These are phyloP conservation scores for Drosophila neonasuta DNA, from an alignment of 2,888 invertebrate genomes.

Conservation along the genomic window DNA sequence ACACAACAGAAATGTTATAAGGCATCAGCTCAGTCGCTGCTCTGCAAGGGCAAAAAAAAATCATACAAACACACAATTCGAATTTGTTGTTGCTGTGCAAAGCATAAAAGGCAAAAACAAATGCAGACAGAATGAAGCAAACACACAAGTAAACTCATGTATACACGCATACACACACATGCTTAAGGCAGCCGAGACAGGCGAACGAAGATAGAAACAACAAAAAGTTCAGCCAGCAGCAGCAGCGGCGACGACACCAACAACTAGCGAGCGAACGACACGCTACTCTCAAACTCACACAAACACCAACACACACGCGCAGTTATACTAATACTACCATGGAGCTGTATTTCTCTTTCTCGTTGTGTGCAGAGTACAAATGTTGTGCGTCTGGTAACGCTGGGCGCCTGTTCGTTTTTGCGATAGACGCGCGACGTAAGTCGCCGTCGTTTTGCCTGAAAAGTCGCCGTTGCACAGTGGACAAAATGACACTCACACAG, in stretches of 20 bases:
- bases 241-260: slow-evolving; percentile 23
- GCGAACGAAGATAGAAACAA: slow-evolving; percentile 28
- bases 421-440: slow-evolving; percentile 82
- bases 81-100: slow-evolving; percentile 37
- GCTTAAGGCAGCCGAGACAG: slow-evolving; percentile 27
- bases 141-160: slow-evolving; percentile 11
- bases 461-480: slow-evolving; percentile 70
- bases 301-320: slow-evolving; percentile 7
- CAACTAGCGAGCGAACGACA: slow-evolving; percentile 20
- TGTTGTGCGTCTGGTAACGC: slow-evolving; percentile 31
- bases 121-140: slow-evolving; percentile 35
- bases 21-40: background rate
- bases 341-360: slow-evolving; percentile 14
- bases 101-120: slow-evolving; percentile 51
- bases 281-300: slow-evolving; percentile 25
- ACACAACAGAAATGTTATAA: slow-evolving; percentile 28
- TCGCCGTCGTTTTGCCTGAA: slow-evolving; percentile 74
- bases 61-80: slow-evolving; percentile 38
- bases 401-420: slow-evolving; percentile 80
- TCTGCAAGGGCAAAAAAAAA: slow-evolving; percentile 44
- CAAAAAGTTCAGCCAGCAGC: slow-evolving; percentile 35
- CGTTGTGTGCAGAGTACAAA: slow-evolving; percentile 24
- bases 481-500: slow-evolving; percentile 29
- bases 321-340: background rate
- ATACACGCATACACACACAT: slow-evolving; percentile 8